Conservation (phyloP, 2,797 vertebrate genomes). For the Parambassis ranga region DNA sequence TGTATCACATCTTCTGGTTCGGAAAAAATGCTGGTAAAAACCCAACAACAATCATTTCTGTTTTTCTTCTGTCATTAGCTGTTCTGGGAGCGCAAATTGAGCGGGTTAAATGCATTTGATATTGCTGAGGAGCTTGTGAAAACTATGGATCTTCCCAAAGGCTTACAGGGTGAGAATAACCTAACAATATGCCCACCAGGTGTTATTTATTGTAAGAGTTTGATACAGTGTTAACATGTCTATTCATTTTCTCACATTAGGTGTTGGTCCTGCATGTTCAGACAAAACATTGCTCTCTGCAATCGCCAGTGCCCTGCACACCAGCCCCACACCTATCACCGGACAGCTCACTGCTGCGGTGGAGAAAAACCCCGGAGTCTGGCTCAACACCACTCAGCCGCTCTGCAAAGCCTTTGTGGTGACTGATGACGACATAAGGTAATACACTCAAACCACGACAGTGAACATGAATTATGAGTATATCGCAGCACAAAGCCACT, state of each 20-base stretch:
- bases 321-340: constrained; percentile 91
- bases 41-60: background rate
- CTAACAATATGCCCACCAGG: background rate
- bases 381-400: constrained; percentile 94
- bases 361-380: constrained; percentile 96
- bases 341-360: constrained; percentile 93
- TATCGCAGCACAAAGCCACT: too few species aligned
- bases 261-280: constrained; percentile 90
- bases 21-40: background rate
- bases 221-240: background rate
- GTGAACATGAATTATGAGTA: too few species aligned
- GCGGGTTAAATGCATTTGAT: constrained; percentile 92
- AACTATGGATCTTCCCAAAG: constrained; percentile 96
- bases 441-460: background rate
- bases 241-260: constrained; percentile 57
- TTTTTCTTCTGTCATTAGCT: constrained; percentile 74
- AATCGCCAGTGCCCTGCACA: constrained; percentile 94
- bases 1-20: background rate
- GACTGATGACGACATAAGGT: constrained; percentile 97
- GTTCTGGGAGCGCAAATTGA: constrained; percentile 97
- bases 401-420: constrained; percentile 97
- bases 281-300: constrained; percentile 94
- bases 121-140: constrained; percentile 95
- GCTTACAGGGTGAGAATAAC: constrained; percentile 87
- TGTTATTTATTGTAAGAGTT: background rate